A percentile compares a stretch with the other conserved stretches of the same genome.
These are phyloP conservation scores for Ranitomeya variabilis DNA, from an alignment of 2,113 vertebrate species.

Conservation along the genomic window DNA sequence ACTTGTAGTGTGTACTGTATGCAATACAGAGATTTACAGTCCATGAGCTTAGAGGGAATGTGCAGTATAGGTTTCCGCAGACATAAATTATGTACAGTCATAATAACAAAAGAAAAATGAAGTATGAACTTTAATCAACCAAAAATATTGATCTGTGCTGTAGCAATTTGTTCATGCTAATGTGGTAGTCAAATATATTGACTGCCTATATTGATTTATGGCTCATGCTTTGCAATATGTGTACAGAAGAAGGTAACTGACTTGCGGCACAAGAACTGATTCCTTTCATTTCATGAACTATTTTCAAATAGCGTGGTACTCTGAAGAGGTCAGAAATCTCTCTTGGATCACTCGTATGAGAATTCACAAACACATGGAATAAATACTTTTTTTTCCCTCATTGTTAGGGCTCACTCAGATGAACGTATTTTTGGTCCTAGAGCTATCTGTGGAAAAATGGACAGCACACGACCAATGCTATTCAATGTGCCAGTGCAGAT, in stretches of 20 bases:
- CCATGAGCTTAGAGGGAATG: background rate
- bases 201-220: conserved; percentile 50
- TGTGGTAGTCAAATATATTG: conserved; percentile 51
- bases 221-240: conserved; percentile 1
- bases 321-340: background rate
- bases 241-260: background rate
- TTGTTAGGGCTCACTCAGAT: no score
- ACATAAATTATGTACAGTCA: conserved; percentile 22
- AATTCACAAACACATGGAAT: background rate
- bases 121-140: conserved; percentile 48
- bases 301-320: background rate
- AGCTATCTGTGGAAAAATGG: no score
- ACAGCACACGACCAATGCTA: no score
- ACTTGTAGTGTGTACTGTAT: background rate
- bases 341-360: background rate
- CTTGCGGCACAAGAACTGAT: background rate
- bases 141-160: conserved; percentile 41
- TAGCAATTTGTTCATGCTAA: conserved; percentile 42
- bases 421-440: no score
- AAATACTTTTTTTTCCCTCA: no score
- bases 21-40: background rate
- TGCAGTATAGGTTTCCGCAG: background rate
- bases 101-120: conserved; percentile 39
- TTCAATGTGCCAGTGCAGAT: no score
- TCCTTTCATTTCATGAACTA: background rate